A percentile compares a stretch with the other conserved stretches of the same genome.
Evolutionary conservation across 2,888 invertebrate species (phyloP).

Genomic region (Carpatolechia fugitivella): DNA sequence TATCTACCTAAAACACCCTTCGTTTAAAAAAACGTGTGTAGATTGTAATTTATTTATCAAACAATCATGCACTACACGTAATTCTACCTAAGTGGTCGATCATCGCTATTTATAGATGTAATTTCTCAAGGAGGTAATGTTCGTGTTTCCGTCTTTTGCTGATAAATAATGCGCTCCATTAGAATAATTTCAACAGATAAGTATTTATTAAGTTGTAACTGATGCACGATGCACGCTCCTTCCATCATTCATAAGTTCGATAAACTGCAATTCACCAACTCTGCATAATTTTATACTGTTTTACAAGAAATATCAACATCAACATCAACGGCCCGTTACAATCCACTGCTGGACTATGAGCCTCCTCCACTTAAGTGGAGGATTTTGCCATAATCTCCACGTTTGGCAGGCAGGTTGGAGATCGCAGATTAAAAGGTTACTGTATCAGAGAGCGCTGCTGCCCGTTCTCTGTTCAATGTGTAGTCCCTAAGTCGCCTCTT

Average conservation of each 20-base stretch:
- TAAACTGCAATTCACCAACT: constrained; percentile 5
- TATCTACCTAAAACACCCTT: not conserved
- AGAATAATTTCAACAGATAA: constrained; percentile 3
- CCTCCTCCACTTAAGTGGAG: too few relatives aligned
- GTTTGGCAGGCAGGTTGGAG: too few relatives aligned
- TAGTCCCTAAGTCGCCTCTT: too few relatives aligned
- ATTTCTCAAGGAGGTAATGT: constrained; percentile 40
- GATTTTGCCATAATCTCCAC: too few relatives aligned
- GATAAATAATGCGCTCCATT: constrained; percentile 26
- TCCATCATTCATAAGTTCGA: constrained; percentile 6
- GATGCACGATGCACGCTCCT: constrained; percentile 6
- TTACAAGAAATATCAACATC: too few relatives aligned
- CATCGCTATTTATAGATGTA: constrained; percentile 43
- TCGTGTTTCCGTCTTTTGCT: constrained; percentile 41
- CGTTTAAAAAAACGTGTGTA: constrained; percentile 12
- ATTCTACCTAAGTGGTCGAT: constrained; percentile 31
- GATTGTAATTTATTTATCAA: constrained; percentile 15
- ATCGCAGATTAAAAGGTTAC: too few relatives aligned
- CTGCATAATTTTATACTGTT: not conserved
- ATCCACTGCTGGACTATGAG: too few relatives aligned
- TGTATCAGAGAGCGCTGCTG: too few relatives aligned
- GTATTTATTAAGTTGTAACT: constrained; percentile 4
- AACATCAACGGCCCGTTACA: too few relatives aligned
- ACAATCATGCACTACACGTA: constrained; percentile 23
- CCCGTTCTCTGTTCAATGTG: too few relatives aligned